Percentiles rank a stretch among this genome's conserved stretches.
Evolutionary conservation across 2,113 vertebrate genomes (phyloP).

Genomic region (Alligator mississippiensis): DNA sequence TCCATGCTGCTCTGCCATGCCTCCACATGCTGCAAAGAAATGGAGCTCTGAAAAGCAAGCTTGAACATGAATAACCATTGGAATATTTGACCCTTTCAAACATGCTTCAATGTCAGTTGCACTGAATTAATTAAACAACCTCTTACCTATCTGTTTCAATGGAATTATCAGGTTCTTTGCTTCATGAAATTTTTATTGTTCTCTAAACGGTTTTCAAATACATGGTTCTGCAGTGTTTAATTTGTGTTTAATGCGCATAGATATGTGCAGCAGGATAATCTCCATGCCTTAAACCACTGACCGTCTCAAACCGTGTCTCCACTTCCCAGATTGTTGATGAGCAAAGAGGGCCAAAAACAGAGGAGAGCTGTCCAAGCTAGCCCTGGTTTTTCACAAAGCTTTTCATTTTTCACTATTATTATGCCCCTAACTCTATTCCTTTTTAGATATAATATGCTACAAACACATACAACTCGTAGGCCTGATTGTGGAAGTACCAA

Average conservation of each 20-base stretch:
- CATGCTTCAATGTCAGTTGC: conserved; percentile 42
- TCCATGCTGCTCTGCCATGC: conserved; percentile 81
- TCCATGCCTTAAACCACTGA: too few relatives aligned
- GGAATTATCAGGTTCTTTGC: neutral
- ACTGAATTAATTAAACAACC: neutral
- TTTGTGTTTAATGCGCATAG: neutral
- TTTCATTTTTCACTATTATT: neutral
- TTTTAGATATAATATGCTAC: neutral
- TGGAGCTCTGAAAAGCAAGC: conserved; percentile 79
- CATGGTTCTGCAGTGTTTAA: neutral
- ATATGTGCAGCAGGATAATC: neutral
- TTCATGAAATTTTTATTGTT: neutral
- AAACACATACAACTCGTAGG: neutral
- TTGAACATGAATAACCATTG: conserved; percentile 84
- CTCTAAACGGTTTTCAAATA: neutral
- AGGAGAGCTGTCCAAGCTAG: neutral
- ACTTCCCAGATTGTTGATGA: neutral
- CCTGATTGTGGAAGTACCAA: neutral
- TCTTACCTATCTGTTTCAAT: neutral
- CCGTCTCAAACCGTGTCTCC: neutral
- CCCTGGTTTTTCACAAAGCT: neutral
- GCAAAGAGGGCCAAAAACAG: neutral
- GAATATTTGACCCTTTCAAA: conserved; percentile 84
- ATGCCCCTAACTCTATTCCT: neutral
- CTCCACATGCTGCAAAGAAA: conserved; percentile 78